A percentile compares a stretch with the other conserved stretches of the same genome.
phyloP scores from a whole-genome alignment of 2,888 invertebrate genomes.

The Endotricha flammealis region DNA sequence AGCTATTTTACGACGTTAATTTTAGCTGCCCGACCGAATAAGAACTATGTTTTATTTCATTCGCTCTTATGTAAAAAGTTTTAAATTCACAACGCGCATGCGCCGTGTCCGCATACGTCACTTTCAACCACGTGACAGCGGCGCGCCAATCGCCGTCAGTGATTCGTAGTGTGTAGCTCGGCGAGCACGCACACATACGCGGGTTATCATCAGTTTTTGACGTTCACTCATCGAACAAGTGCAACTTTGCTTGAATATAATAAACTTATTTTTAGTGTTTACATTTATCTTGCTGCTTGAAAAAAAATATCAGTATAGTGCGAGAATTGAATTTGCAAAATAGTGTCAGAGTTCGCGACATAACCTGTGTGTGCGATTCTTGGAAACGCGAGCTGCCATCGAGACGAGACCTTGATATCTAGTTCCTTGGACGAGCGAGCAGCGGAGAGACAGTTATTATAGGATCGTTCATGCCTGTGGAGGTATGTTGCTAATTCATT shows the following conservation, averaged over 20 bases:
- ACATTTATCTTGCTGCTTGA: no score
- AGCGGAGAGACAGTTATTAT: constrained; percentile 71
- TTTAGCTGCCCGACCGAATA: constrained; percentile 8
- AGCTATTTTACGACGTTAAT: no score
- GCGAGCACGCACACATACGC: constrained; percentile 37
- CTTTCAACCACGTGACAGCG: constrained; percentile 45
- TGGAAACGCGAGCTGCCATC: constrained; percentile 65
- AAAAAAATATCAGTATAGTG: constrained; percentile 7
- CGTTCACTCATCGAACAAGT: constrained; percentile 41
- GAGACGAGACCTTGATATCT: constrained; percentile 77
- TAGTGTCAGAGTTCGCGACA: constrained; percentile 42
- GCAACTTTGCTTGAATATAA: constrained; percentile 28
- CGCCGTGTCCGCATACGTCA: constrained; percentile 55
- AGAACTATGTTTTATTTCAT: constrained; percentile 23
- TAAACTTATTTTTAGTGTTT: constrained; percentile 9
- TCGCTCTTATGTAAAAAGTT: constrained; percentile 47
- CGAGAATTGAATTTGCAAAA: background rate
- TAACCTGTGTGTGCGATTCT: constrained; percentile 63
- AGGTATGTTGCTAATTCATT: constrained; percentile 75
- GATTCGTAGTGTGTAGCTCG: constrained; percentile 47
- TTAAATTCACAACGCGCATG: constrained; percentile 53
- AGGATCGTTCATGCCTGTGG: constrained; percentile 74
- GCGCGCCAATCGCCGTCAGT: constrained; percentile 50
- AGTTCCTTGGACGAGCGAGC: constrained; percentile 73
- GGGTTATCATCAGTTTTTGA: constrained; percentile 45